Base-by-base conservation (phyloP, 2,113 vertebrate species). In the Oxyruncus cristatus region DNA sequence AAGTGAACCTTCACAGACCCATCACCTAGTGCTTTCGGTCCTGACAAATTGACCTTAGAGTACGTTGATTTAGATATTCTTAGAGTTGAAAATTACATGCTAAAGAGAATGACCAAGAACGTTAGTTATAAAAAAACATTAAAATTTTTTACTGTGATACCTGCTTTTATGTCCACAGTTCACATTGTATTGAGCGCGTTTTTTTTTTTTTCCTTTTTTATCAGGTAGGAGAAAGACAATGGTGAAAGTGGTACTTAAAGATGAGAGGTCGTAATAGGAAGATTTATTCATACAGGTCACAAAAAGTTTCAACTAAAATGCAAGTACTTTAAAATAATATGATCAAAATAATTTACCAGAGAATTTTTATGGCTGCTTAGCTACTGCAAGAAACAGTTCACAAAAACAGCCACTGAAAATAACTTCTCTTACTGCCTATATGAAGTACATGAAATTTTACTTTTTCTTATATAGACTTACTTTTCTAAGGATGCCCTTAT, bases 151-250 rank as follows among this genome's bases (percentile, higher is more conserved):
- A 33, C 47, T 46, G 6, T 14, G 11, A 61, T 66, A 58, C 3
- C 8, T 32, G 6, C 8, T 46, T 93, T 77, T 56, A 55, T 53
- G n/a, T 61, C 17, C 62, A 65, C 46, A 61, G 19, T 68, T 68
- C n/a, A 61, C 19, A 14, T 15, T 37, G 15, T 21, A 39, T 22
- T 3, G 26, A 33, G 5, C 6, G 11, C 20, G 19, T 7, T 14
- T 17, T 15, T 7, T 39, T 21, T 6, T 5, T 22, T 1, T 0
- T 2, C 2, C 0, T 1, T 65, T 87, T 92, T 78, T 35, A 71
- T 81, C 20, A 39, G 5, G 3, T 30, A 59, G 6, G 4, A 84
- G 24, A 63, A 50, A 71, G 17, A 50, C 87, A 78, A 59, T 14
- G 0, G 16, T 12, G 3, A 46, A 58, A 71, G 33, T 32, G 23